A percentile compares a stretch with the other conserved stretches of the same genome.
phyloP scores from a whole-genome alignment of 2,888 invertebrate species.

The Himalopsyche kuldschensis region DNA sequence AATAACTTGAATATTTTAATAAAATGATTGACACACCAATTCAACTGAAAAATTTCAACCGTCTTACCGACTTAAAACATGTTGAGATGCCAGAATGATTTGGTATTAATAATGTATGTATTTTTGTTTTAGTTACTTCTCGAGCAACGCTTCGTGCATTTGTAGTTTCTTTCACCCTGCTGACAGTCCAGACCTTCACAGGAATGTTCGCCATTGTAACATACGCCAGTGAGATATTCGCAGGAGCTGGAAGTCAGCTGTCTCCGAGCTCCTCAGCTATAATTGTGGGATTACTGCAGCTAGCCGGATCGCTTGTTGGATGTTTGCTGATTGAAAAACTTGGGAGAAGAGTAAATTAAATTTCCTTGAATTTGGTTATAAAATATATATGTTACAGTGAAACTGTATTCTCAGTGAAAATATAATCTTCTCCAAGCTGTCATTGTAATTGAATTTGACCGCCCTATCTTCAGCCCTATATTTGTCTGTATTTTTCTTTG shows the following conservation, averaged over 20 bases:
- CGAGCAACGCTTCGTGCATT: constrained; percentile 26
- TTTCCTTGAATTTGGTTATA: neutral
- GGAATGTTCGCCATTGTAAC: constrained; percentile 30
- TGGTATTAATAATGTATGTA: neutral
- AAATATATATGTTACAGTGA: no score
- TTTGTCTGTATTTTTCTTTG: no score
- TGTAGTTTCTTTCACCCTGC: constrained; percentile 6
- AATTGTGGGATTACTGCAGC: constrained; percentile 24
- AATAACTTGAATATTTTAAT: neutral
- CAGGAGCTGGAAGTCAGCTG: constrained; percentile 17
- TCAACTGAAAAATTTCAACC: no score
- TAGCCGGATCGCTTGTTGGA: constrained; percentile 29
- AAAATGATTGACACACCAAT: no score
- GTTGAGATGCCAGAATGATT: no score
- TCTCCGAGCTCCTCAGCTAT: constrained; percentile 17
- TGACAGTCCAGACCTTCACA: constrained; percentile 23
- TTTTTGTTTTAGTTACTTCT: constrained; percentile 29
- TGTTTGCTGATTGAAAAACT: constrained; percentile 29
- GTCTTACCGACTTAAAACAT: no score
- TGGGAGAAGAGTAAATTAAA: constrained; percentile 31
- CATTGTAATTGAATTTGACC: no score
- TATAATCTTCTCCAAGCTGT: no score
- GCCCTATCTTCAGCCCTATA: no score
- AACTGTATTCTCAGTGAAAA: no score
- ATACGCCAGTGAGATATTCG: constrained; percentile 24